Percentiles rank a stretch among this genome's conserved stretches.
phyloP scores from a whole-genome alignment of 2,797 vertebrate species.

The Gephyroberyx darwinii region DNA sequence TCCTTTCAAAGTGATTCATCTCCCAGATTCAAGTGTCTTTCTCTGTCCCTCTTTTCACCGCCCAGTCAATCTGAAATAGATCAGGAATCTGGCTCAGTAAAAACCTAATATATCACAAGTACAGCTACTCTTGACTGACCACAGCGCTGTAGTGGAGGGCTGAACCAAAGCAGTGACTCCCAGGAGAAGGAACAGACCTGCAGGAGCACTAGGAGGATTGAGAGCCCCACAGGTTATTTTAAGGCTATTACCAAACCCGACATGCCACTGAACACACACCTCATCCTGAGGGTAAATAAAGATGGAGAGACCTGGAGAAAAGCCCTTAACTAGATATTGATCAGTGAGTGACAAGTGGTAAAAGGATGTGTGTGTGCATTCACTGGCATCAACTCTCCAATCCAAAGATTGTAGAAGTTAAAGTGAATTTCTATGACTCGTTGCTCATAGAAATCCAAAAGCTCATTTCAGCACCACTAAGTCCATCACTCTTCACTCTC shows the following conservation, averaged over 20 bases:
- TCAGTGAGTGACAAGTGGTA: conserved; percentile 44
- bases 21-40: conserved; percentile 52
- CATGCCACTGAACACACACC: conserved; percentile 69
- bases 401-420: conserved; percentile 37
- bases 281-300: conserved; percentile 26
- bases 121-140: conserved; percentile 23
- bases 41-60: conserved; percentile 43
- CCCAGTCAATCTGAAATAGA: conserved; percentile 40
- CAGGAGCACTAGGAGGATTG: conserved; percentile 46
- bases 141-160: conserved; percentile 29
- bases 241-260: conserved; percentile 37
- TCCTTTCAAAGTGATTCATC: conserved; percentile 56
- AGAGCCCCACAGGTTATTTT: conserved; percentile 41
- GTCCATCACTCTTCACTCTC: conserved; percentile 64
- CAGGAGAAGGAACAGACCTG: conserved; percentile 58
- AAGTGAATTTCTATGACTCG: conserved; percentile 64
- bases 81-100: conserved; percentile 24
- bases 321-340: conserved; percentile 40
- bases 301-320: conserved; percentile 10
- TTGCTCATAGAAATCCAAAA: conserved; percentile 68
- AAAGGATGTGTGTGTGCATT: conserved; percentile 62
- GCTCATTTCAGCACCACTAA: conserved; percentile 65
- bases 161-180: conserved; percentile 74
- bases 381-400: conserved; percentile 60
- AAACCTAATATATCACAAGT: conserved; percentile 9